Evolutionary conservation across 1,140 invertebrate genomes (phyloP).

Genomic region (Drosophila micromelanica): DNA sequence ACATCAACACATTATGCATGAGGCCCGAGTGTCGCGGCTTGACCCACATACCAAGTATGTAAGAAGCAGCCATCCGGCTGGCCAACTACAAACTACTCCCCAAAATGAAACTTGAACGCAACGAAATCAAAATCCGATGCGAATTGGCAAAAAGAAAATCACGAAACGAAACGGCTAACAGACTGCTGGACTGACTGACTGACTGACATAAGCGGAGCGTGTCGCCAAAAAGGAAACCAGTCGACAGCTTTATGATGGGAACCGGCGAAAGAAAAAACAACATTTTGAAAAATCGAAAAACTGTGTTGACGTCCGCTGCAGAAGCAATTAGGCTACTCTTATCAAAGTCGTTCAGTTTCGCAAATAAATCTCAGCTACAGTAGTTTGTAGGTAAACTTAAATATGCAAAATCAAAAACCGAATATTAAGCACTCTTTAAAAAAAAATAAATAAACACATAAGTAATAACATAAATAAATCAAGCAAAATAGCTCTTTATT

Average conservation of each 20-base stretch:
- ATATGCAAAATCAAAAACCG: too few relatives aligned
- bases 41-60: conserved; percentile 69
- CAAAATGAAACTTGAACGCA: conserved; percentile 69
- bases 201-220: conserved; percentile 69
- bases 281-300: conserved; percentile 69
- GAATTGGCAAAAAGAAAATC: conserved; percentile 78
- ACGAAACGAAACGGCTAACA: conserved; percentile 9
- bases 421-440: conserved; percentile 16
- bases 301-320: conserved; percentile 69
- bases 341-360: conserved; percentile 64
- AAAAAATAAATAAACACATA: background rate
- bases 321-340: conserved; percentile 70
- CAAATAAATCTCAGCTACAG: conserved; percentile 66
- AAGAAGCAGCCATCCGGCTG: conserved; percentile 33
- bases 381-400: conserved; percentile 40
- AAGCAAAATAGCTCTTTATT: too few relatives aligned
- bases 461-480: too few relatives aligned
- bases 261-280: conserved; percentile 47
- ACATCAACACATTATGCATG: conserved; percentile 60
- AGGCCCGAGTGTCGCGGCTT: conserved; percentile 65
- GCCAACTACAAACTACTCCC: conserved; percentile 45
- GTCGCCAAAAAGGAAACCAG: conserved; percentile 80
- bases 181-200: conserved; percentile 6
- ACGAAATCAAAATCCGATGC: conserved; percentile 55
- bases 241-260: conserved; percentile 76